Conservation (phyloP, 2,797 vertebrate species). For the Silurus aristotelis region DNA sequence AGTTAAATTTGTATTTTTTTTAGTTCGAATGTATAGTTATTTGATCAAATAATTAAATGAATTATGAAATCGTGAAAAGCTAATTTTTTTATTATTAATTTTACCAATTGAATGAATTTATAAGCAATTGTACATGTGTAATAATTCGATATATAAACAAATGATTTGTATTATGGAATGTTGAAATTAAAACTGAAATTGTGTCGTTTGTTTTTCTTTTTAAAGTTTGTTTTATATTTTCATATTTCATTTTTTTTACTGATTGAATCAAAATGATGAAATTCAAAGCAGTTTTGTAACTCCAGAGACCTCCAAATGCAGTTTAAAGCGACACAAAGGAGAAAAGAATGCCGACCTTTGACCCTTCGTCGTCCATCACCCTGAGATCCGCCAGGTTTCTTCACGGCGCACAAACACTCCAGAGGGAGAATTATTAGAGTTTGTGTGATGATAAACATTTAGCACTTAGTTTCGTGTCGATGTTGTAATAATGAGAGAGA, state of each 20-base stretch:
- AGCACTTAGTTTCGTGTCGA: constrained; percentile 17
- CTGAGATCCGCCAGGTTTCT: constrained; percentile 27
- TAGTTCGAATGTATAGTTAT: not conserved
- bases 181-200: too few relatives aligned
- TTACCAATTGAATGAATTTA: not conserved
- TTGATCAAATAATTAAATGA: not conserved
- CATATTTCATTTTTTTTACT: too few relatives aligned
- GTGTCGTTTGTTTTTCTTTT: not conserved
- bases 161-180: not conserved
- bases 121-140: not conserved
- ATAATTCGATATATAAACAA: not conserved
- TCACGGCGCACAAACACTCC: constrained; percentile 38
- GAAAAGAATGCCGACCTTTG: constrained; percentile 29
- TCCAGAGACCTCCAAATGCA: not conserved
- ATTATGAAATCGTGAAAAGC: too few relatives aligned
- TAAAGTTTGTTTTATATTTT: too few relatives aligned
- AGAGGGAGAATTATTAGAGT: not conserved
- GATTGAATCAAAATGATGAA: not conserved
- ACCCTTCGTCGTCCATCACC: constrained; percentile 27
- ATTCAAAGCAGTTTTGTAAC: not conserved
- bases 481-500: not conserved
- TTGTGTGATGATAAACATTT: constrained; percentile 47
- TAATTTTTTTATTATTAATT: not conserved
- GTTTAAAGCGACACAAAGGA: not conserved
- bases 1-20: not conserved